These are phyloP conservation scores for Brachylomia viminalis DNA, from an alignment of 2,888 invertebrate species.

Conservation along the genomic window DNA sequence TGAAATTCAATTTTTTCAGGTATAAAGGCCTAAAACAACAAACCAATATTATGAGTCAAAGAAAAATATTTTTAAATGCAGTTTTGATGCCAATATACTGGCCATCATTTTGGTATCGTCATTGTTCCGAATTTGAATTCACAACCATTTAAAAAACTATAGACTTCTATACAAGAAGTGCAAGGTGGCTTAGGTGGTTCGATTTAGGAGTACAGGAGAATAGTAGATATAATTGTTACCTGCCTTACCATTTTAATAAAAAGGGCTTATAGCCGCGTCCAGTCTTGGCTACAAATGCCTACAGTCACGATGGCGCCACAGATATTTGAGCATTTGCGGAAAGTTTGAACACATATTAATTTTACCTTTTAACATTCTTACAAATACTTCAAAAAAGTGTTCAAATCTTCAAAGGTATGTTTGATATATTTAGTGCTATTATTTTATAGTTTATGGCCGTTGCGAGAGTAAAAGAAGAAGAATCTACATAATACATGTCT, in stretches of 20 bases:
- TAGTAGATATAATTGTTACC: no score
- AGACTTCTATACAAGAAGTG: not conserved
- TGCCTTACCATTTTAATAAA: no score
- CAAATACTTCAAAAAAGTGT: not conserved
- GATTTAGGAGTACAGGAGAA: not conserved
- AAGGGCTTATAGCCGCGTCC: no score
- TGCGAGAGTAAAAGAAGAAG: not conserved
- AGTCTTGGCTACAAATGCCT: no score
- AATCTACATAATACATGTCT: no score
- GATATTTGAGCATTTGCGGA: no score
- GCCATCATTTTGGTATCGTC: no score
- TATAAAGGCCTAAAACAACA: no score
- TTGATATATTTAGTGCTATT: not conserved
- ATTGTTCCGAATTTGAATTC: not conserved
- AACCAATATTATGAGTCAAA: not conserved
- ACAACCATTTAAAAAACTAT: not conserved
- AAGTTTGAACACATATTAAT: no score
- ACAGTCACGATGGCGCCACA: no score
- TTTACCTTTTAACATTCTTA: not conserved
- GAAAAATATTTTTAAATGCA: not conserved
- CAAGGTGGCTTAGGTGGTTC: no score
- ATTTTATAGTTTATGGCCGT: not conserved
- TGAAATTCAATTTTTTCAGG: no score
- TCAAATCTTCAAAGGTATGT: not conserved
- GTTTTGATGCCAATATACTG: not conserved